phyloP scores from a whole-genome alignment of 2,888 invertebrate genomes.

The Drosophila melanosoma region DNA sequence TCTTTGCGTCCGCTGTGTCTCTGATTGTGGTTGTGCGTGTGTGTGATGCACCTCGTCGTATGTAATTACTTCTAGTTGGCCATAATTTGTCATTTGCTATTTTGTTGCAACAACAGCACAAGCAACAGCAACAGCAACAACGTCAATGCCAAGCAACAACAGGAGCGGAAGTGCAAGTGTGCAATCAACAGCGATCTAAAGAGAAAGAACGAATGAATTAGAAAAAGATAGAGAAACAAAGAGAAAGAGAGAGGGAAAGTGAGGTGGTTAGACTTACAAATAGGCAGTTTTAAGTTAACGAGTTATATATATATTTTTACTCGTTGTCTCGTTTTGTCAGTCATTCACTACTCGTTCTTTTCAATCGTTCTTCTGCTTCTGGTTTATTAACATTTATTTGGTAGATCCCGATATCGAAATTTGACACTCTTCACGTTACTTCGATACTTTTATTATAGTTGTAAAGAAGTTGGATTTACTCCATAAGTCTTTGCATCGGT shows the following conservation, averaged over 20 bases:
- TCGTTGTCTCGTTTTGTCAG: not conserved
- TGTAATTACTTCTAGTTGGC: slow-evolving; percentile 79
- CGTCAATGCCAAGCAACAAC: slow-evolving; percentile 19
- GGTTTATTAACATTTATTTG: not conserved
- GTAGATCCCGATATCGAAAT: not conserved
- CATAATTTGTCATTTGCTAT: slow-evolving; percentile 80
- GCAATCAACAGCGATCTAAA: slow-evolving; percentile 34
- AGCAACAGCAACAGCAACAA: slow-evolving; percentile 33
- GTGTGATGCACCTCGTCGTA: slow-evolving; percentile 46
- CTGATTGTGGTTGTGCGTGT: slow-evolving; percentile 26
- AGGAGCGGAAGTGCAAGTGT: slow-evolving; percentile 73
- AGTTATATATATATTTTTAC: not conserved
- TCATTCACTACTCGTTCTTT: slow-evolving; percentile 5
- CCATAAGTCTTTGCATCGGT: not conserved
- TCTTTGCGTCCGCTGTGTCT: slow-evolving; percentile 29
- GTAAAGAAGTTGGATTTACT: not conserved
- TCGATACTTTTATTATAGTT: no score
- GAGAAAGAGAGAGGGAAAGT: no score
- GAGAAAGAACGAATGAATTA: no score
- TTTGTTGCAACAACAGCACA: slow-evolving; percentile 61
- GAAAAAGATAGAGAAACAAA: not conserved
- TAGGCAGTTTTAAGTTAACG: not conserved
- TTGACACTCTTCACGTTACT: not conserved
- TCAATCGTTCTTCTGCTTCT: not conserved
- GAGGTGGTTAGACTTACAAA: not conserved